Evolutionary conservation across 2,113 vertebrate species (phyloP).

Genomic region (Piprites chloris): DNA sequence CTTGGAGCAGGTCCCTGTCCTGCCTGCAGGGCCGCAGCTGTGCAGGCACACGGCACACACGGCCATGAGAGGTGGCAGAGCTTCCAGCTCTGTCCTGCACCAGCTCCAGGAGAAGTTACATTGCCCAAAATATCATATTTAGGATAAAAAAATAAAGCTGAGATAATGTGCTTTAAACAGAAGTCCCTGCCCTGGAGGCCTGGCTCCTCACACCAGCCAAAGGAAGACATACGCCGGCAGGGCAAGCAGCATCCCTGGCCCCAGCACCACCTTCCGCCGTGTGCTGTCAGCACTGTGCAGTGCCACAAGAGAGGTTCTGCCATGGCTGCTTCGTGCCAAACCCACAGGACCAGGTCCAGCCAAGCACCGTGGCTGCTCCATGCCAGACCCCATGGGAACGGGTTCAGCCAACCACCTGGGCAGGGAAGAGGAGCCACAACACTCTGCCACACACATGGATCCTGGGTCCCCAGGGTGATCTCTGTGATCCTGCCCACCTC

Average conservation of each 20-base stretch:
- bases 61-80: not conserved
- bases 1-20: not conserved
- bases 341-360: rapidly evolving
- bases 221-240: not conserved
- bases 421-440: not conserved
- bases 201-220: not conserved
- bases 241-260: not conserved
- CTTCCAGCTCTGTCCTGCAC: not conserved
- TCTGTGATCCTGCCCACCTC: not conserved
- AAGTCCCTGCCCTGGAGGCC: not conserved
- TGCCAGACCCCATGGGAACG: rapidly evolving
- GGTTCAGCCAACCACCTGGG: rapidly evolving
- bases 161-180: not conserved
- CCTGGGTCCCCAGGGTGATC: not conserved
- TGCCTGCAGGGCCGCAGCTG: not conserved
- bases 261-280: rapidly evolving
- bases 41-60: not conserved
- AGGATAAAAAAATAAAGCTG: not conserved
- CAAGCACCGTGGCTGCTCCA: rapidly evolving
- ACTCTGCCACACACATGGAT: not conserved
- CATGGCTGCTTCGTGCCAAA: rapidly evolving
- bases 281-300: not conserved
- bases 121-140: not conserved
- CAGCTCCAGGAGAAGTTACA: not conserved
- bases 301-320: not conserved